phyloP scores from a whole-genome alignment of 2,888 invertebrate genomes.

The Microdon myrmicae region DNA sequence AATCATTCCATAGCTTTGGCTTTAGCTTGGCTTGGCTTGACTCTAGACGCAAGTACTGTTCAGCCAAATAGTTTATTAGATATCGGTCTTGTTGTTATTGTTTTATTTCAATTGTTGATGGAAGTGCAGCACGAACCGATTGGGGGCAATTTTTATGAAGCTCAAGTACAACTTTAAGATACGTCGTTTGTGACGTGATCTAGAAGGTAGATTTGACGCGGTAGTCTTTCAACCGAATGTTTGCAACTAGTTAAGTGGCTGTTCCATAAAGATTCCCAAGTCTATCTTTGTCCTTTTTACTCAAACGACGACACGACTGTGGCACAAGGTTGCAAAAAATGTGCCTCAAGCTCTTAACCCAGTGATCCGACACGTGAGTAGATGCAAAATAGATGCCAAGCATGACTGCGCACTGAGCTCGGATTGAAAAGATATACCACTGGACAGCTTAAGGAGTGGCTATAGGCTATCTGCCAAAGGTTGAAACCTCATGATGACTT shows the following conservation, averaged over 20 bases:
- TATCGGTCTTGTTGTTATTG: slow-evolving; percentile 1
- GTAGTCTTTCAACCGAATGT: too few species aligned
- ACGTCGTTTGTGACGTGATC: neutral
- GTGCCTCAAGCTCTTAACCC: slow-evolving; percentile 13
- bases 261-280: slow-evolving; percentile 4
- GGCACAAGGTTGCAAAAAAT: neutral
- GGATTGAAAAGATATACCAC: too few species aligned
- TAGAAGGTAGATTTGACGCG: too few species aligned
- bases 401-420: too few species aligned
- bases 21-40: slow-evolving; percentile 22
- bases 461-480: too few species aligned
- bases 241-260: slow-evolving; percentile 16
- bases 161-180: neutral
- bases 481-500: too few species aligned
- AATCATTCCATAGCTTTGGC: too few species aligned
- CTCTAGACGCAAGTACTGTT: slow-evolving; percentile 25
- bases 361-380: slow-evolving; percentile 29
- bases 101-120: neutral
- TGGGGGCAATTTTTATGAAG: slow-evolving; percentile 24
- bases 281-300: too few species aligned
- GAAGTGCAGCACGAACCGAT: slow-evolving; percentile 13
- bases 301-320: too few species aligned
- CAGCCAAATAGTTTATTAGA: neutral
- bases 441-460: too few species aligned
- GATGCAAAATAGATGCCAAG: slow-evolving; percentile 35